Conservation (phyloP, 2,113 vertebrate species). For the Calypte anna region DNA sequence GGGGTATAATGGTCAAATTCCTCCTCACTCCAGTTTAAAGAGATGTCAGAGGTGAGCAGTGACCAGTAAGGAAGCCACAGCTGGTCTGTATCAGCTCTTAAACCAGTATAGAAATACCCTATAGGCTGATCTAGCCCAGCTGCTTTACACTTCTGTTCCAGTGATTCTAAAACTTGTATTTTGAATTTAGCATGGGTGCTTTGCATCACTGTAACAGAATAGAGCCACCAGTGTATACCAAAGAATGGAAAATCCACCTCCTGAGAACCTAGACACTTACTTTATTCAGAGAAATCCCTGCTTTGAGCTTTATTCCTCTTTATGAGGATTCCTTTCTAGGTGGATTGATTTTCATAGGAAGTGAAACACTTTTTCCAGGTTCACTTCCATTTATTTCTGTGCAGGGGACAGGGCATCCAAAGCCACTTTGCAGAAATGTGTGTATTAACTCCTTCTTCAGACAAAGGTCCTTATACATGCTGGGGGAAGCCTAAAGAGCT, state of each 20-base stretch:
- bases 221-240: constrained; percentile 15
- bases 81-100: background rate
- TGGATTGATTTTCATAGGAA: constrained; percentile 24
- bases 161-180: background rate
- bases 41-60: background rate
- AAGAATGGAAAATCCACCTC: constrained; percentile 9
- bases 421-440: background rate
- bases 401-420: background rate
- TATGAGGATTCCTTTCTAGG: constrained; percentile 29
- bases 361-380: constrained; percentile 45
- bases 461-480: background rate
- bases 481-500: background rate
- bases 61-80: background rate
- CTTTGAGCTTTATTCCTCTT: constrained; percentile 1
- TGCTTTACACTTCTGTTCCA: background rate
- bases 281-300: constrained; percentile 40
- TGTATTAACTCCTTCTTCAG: background rate
- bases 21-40: background rate
- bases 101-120: background rate
- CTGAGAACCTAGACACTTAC: background rate
- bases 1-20: background rate
- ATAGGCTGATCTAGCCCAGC: background rate
- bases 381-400: background rate
- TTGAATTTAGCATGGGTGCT: background rate
- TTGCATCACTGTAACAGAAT: rapidly evolving